Conservation (phyloP, 1,140 invertebrate species). For the Brachionus koreanus region DNA sequence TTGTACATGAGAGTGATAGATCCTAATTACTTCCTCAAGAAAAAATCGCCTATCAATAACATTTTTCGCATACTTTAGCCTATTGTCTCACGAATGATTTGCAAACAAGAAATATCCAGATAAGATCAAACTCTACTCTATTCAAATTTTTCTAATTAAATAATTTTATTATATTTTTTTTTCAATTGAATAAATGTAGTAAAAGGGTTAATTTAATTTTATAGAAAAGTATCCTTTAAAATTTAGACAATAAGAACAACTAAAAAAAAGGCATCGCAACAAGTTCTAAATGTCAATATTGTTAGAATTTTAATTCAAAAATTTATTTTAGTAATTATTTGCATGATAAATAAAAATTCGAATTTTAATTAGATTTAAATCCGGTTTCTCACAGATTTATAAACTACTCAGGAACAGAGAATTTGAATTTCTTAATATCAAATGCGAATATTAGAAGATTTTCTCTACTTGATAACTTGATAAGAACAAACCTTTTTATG, state of each 20-base stretch:
- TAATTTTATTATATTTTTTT: background rate
- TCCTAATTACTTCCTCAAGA: constrained; percentile 19
- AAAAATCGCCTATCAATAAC: background rate
- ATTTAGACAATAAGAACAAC: background rate
- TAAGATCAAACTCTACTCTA: background rate
- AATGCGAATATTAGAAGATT: background rate
- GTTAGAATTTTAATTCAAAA: background rate
- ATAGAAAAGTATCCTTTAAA: background rate
- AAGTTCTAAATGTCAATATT: background rate
- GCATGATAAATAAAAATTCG: constrained; percentile 8
- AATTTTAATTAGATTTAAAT: background rate
- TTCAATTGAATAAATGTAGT: background rate
- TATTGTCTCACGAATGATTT: background rate
- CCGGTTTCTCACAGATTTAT: background rate
- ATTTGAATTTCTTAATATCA: background rate
- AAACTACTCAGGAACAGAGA: background rate
- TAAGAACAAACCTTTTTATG: background rate
- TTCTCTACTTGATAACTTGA: background rate
- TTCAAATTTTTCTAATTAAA: background rate
- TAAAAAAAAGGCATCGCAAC: background rate
- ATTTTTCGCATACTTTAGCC: constrained; percentile 8
- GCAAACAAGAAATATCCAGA: background rate
- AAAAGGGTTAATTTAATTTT: constrained; percentile 1
- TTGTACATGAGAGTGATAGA: background rate
- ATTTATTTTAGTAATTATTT: background rate